A percentile compares a stretch with the other conserved stretches of the same genome.
These are phyloP conservation scores for Pseudomyrmex cubaensis DNA, from an alignment of 1,140 invertebrate genomes.

Conservation along the genomic window DNA sequence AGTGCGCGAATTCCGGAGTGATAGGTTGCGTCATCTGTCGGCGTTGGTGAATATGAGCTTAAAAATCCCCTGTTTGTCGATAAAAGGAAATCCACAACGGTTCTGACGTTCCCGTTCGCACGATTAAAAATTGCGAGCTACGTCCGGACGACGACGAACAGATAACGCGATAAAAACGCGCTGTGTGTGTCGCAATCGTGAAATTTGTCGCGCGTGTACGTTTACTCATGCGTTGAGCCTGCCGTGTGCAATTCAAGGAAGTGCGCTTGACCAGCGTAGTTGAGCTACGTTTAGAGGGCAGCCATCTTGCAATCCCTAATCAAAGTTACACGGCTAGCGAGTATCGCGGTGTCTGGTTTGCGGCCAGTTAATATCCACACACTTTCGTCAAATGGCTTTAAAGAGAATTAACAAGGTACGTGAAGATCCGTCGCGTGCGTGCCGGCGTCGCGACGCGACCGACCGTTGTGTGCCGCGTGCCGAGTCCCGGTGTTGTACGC, in stretches of 20 bases:
- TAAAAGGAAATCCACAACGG: conserved; percentile 80
- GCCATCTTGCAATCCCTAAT: conserved; percentile 87
- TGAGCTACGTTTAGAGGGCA: conserved; percentile 84
- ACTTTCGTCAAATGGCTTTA: conserved; percentile 93
- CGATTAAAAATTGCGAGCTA: conserved; percentile 58
- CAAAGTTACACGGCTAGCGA: conserved; percentile 86
- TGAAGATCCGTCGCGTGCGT: conserved; percentile 77
- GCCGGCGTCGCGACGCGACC: conserved; percentile 30
- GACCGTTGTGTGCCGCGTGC: conserved; percentile 67
- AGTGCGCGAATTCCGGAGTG: neutral
- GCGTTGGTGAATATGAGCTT: conserved; percentile 39
- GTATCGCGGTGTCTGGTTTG: conserved; percentile 85
- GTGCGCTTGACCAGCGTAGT: conserved; percentile 81
- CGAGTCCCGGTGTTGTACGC: conserved; percentile 80
- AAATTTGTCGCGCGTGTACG: neutral
- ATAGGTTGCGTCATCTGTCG: conserved; percentile 68
- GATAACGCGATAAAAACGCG: conserved; percentile 10
- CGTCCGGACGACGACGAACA: neutral
- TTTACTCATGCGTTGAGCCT: neutral
- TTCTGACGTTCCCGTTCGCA: conserved; percentile 47
- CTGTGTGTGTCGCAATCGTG: neutral
- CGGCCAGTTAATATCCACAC: conserved; percentile 85
- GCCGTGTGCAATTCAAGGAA: neutral
- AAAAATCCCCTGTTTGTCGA: conserved; percentile 77
- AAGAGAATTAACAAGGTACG: conserved; percentile 98